These are phyloP conservation scores for Coturnix japonica DNA, from an alignment of 2,113 vertebrate species.

Conservation along the genomic window DNA sequence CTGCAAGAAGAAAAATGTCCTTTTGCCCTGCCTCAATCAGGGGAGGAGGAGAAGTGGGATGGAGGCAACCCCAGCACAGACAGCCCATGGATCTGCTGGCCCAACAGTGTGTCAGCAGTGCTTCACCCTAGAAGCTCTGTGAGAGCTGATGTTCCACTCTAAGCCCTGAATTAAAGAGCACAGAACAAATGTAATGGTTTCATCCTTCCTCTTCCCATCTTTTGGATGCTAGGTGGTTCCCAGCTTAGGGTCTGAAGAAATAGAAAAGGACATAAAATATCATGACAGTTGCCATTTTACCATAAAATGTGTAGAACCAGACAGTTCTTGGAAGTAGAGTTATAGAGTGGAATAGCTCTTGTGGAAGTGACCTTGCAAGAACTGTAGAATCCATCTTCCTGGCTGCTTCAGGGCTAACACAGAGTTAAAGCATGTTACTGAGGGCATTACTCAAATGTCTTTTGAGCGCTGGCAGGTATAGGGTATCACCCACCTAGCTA, in stretches of 20 bases:
- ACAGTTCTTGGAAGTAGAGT: neutral
- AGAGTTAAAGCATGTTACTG: neutral
- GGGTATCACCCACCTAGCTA: neutral
- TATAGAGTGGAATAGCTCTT: neutral
- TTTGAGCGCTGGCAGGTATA: neutral
- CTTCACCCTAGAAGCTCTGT: neutral
- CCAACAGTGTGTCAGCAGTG: neutral
- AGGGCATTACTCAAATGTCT: neutral
- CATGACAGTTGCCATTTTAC: neutral
- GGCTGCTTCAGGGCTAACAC: neutral
- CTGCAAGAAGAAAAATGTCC: neutral
- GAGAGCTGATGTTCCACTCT: neutral
- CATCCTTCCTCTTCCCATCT: neutral
- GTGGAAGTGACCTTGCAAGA: neutral
- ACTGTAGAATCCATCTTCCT: neutral
- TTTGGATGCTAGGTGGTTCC: neutral
- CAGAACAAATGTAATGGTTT: neutral
- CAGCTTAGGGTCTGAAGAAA: neutral
- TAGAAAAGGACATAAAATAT: neutral
- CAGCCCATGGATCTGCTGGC: neutral
- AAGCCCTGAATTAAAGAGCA: neutral
- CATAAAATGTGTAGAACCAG: neutral
- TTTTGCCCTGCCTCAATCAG: neutral
- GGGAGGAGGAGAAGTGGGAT: neutral
- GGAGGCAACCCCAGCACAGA: neutral